Evolutionary conservation across 1,140 invertebrate species (phyloP).

Genomic region (Nymphalis io): DNA sequence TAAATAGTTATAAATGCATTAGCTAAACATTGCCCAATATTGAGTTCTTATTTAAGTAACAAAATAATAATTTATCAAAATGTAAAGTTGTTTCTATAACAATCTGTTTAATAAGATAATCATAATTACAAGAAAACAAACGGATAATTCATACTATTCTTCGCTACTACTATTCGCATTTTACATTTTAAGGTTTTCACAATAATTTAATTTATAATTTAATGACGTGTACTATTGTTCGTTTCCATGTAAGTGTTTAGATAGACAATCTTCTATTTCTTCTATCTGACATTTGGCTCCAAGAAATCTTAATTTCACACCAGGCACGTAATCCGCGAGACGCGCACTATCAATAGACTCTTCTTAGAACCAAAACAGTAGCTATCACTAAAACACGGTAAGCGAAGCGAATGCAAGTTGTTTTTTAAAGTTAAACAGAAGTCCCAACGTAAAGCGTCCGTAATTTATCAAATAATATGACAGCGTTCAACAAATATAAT

Average conservation of each 20-base stretch:
- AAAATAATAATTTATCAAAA: no score
- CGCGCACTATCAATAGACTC: constrained; percentile 29
- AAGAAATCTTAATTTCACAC: constrained; percentile 38
- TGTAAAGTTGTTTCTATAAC: no score
- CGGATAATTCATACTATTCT: background rate
- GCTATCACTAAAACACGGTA: constrained; percentile 38
- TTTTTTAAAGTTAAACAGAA: constrained; percentile 56
- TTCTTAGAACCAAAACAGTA: constrained; percentile 45
- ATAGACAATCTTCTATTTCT: constrained; percentile 28
- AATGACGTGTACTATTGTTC: constrained; percentile 21
- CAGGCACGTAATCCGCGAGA: constrained; percentile 34
- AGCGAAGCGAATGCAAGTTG: constrained; percentile 45
- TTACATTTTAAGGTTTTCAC: background rate
- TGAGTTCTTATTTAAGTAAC: no score
- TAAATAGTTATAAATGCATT: no score
- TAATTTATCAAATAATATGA: constrained; percentile 78
- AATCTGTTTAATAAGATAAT: background rate
- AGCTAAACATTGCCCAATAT: no score
- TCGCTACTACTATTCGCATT: constrained; percentile 14
- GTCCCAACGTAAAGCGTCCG: constrained; percentile 42
- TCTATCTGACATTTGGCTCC: constrained; percentile 26
- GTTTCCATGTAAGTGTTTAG: constrained; percentile 22
- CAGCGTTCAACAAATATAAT: constrained; percentile 71
- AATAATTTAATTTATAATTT: constrained; percentile 34
- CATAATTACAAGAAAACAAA: no score